phyloP scores from a whole-genome alignment of 2,113 vertebrate species.

The Salvelinus fontinalis region DNA sequence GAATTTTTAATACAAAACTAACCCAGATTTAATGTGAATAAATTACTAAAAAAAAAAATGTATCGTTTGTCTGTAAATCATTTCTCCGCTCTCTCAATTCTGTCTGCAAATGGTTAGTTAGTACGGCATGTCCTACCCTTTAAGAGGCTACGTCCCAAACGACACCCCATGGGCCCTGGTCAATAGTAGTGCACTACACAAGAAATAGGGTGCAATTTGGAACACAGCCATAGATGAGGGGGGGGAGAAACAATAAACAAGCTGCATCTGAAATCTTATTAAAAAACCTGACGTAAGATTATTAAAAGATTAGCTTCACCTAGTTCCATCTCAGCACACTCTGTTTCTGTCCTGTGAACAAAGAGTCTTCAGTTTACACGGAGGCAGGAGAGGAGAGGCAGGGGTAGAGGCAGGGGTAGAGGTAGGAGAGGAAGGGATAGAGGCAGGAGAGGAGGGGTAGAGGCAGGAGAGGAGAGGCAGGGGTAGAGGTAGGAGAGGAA shows the following conservation, averaged over 20 bases:
- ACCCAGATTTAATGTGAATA: slow-evolving; percentile 16
- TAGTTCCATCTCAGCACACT: slow-evolving; percentile 61
- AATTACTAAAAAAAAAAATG: slow-evolving; percentile 29
- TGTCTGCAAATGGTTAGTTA: slow-evolving; percentile 4
- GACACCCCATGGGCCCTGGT: too few species aligned
- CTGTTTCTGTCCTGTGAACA: slow-evolving; percentile 61
- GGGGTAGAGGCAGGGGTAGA: background rate
- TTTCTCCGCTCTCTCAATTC: slow-evolving; percentile 1
- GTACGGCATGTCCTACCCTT: slow-evolving; percentile 32
- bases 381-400: slow-evolving; percentile 1
- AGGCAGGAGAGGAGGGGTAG: too few species aligned
- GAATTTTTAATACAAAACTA: slow-evolving; percentile 22
- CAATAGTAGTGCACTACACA: too few species aligned
- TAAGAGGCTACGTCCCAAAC: background rate
- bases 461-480: background rate
- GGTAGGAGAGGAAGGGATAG: too few species aligned
- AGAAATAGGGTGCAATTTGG: too few species aligned
- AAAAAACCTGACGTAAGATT: slow-evolving; percentile 66
- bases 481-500: too few species aligned
- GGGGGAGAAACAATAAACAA: slow-evolving; percentile 42
- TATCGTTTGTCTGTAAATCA: too few species aligned
- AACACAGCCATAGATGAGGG: background rate
- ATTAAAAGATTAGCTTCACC: slow-evolving; percentile 78
- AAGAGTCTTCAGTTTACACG: slow-evolving; percentile 43
- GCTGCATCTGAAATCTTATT: slow-evolving; percentile 49